A percentile compares a stretch with the other conserved stretches of the same genome.
Conservation (phyloP, 2,113 vertebrate genomes). For the Mobula hypostoma region DNA sequence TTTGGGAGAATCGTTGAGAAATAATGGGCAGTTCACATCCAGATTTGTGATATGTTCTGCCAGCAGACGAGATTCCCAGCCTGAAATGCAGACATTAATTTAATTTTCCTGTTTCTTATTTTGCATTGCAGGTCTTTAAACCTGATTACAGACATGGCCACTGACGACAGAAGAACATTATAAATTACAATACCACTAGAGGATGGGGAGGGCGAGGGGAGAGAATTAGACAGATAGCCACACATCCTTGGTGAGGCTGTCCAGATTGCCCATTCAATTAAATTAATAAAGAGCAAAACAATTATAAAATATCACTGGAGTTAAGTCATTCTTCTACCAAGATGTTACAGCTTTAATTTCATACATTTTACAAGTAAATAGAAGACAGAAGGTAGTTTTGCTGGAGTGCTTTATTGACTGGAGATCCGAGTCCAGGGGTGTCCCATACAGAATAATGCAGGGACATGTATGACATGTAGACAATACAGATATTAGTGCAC, state of each 20-base stretch:
- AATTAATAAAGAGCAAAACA: not conserved
- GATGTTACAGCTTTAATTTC: not conserved
- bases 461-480: too few species aligned
- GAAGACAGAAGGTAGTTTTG: not conserved
- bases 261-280: not conserved
- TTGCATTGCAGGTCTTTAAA: conserved; percentile 5
- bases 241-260: not conserved
- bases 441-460: too few species aligned
- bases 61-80: not conserved
- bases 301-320: not conserved
- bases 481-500: too few species aligned
- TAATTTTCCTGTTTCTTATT: conserved; percentile 7
- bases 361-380: not conserved
- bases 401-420: too few species aligned
- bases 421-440: too few species aligned
- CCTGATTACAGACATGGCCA: not conserved
- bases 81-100: not conserved
- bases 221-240: not conserved
- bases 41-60: not conserved
- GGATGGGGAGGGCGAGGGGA: not conserved
- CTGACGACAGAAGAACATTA: not conserved
- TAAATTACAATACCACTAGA: not conserved
- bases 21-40: not conserved
- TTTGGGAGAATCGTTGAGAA: not conserved
- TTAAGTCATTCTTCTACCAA: not conserved